A percentile compares a stretch with the other conserved stretches of the same genome.
These are phyloP conservation scores for Porites evermanni DNA, from an alignment of 92 coral and sea anemone species.

Conservation along the genomic window DNA sequence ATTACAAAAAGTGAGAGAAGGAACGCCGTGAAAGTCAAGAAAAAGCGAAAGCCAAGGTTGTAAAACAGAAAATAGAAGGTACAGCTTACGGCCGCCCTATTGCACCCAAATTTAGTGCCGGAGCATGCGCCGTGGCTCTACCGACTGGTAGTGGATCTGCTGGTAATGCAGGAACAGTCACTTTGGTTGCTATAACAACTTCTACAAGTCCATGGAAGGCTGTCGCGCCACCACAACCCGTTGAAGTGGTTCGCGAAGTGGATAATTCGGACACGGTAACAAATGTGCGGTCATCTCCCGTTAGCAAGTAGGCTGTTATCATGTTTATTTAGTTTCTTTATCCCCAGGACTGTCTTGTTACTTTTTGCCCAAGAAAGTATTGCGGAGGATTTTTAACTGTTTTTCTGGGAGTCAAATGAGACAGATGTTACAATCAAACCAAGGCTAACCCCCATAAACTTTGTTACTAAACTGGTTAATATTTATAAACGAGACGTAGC, in stretches of 20 bases:
- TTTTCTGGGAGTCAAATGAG: too few species aligned
- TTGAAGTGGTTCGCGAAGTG: conserved; percentile 11
- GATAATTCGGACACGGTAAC: not conserved
- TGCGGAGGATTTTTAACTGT: too few species aligned
- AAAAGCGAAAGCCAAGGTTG: not conserved
- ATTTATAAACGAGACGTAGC: too few species aligned
- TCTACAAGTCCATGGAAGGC: conserved; percentile 33
- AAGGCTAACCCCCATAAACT: too few species aligned
- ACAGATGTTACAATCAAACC: too few species aligned
- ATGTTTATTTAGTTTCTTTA: not conserved
- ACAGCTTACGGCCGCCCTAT: conserved; percentile 41
- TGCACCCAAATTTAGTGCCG: conserved; percentile 22
- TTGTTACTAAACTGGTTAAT: too few species aligned
- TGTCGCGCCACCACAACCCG: not conserved
- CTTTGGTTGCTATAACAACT: conserved; percentile 38
- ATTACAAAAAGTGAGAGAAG: conserved; percentile 43
- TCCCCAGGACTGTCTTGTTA: not conserved
- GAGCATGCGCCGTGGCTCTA: conserved; percentile 21
- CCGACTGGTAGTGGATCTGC: conserved; percentile 15
- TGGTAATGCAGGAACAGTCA: conserved; percentile 13
- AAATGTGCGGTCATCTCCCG: conserved; percentile 13
- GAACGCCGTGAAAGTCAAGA: conserved; percentile 44
- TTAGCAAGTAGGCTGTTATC: not conserved
- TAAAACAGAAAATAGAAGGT: conserved; percentile 15
- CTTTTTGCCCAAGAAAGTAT: too few species aligned